Percentiles rank a stretch among this genome's conserved stretches.
phyloP scores from a whole-genome alignment of 92 coral and sea anemone genomes.

The Diadumene lineata region DNA sequence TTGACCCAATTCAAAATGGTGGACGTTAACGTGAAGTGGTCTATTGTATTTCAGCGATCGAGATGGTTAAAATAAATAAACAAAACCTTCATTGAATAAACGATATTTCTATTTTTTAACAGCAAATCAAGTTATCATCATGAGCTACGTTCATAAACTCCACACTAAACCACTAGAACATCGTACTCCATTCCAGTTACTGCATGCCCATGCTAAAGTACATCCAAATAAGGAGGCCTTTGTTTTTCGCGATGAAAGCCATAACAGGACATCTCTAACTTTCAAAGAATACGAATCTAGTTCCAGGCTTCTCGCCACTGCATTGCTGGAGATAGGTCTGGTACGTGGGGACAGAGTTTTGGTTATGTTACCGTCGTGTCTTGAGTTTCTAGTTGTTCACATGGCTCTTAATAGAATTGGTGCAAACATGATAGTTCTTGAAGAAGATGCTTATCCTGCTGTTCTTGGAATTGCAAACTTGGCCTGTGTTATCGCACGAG shows the following conservation, averaged over 20 bases:
- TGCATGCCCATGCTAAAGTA: conserved; percentile 16
- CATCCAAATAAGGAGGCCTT: conserved; percentile 37
- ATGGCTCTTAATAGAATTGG: conserved; percentile 42
- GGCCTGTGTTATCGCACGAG: conserved; percentile 8
- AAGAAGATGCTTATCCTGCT: conserved; percentile 12
- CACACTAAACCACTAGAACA: conserved; percentile 38
- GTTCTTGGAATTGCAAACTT: conserved; percentile 14
- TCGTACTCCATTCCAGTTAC: conserved; percentile 40
- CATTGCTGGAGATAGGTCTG: conserved; percentile 37
- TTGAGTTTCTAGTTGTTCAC: conserved; percentile 32
- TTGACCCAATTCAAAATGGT: no score
- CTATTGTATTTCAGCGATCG: no score
- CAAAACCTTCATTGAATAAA: no score
- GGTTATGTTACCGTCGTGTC: conserved; percentile 26
- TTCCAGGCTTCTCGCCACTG: conserved; percentile 44
- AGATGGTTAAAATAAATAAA: no score
- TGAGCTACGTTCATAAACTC: conserved; percentile 39
- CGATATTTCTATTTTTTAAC: conserved; percentile 2
- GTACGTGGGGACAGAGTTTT: conserved; percentile 43
- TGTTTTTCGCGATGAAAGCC: conserved; percentile 19
- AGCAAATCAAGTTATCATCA: not conserved
- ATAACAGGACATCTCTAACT: conserved; percentile 29
- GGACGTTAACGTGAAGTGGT: no score
- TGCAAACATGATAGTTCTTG: conserved; percentile 6
- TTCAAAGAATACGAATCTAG: conserved; percentile 22